Percentiles rank a stretch among this genome's conserved stretches.
phyloP scores from a whole-genome alignment of 2,888 invertebrate genomes.

The Physocephala rufipes region DNA sequence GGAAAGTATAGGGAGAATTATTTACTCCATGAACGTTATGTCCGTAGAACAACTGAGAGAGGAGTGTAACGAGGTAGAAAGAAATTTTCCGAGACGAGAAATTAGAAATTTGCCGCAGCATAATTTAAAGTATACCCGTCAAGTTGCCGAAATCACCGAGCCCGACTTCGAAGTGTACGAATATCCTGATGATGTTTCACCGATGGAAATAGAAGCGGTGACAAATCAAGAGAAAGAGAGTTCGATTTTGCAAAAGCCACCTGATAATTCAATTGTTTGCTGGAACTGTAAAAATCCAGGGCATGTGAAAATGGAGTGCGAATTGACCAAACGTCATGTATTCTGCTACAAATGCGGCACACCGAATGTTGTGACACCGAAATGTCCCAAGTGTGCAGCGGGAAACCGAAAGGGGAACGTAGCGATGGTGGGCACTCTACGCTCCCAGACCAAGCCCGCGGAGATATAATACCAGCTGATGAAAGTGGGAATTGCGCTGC shows the following conservation, averaged over 20 bases:
- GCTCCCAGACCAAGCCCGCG: not conserved
- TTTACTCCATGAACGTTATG: not conserved
- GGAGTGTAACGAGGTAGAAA: constrained; percentile 13
- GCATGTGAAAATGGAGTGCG: not conserved
- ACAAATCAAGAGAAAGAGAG: not conserved
- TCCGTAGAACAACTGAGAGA: constrained; percentile 2
- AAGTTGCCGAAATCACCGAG: not conserved
- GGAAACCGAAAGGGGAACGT: not conserved
- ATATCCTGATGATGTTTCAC: too few species aligned
- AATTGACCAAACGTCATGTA: not conserved
- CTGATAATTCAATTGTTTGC: too few species aligned
- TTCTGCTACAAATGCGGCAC: not conserved
- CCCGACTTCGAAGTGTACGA: too few species aligned
- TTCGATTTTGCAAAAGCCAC: not conserved
- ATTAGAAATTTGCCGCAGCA: not conserved
- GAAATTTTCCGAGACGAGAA: not conserved
- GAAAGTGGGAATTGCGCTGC: not conserved
- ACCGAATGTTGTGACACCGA: not conserved
- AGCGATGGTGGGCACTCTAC: not conserved
- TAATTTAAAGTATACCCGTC: not conserved
- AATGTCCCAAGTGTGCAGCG: not conserved
- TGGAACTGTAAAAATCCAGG: not conserved
- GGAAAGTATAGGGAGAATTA: constrained; percentile 10
- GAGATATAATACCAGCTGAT: not conserved
- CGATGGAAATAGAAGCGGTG: too few species aligned